Conservation (phyloP, 2,113 vertebrate genomes). For the Equus przewalskii region DNA sequence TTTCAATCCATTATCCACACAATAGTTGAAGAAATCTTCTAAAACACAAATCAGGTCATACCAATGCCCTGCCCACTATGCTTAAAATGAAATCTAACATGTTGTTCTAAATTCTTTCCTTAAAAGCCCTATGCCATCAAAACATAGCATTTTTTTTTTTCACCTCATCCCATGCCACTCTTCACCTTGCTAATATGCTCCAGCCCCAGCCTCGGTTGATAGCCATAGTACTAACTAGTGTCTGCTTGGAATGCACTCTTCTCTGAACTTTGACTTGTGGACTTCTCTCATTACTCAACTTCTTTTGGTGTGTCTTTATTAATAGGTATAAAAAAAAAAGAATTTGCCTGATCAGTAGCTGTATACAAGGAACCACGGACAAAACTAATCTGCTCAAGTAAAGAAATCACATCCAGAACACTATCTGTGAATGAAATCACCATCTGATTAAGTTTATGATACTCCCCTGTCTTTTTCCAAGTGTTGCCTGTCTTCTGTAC, state of each 20-base stretch:
- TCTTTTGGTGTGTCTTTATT: neutral
- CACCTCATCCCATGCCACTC: neutral
- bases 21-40: neutral
- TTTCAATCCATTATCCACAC: neutral
- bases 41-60: neutral
- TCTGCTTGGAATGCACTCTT: neutral
- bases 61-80: neutral
- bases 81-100: constrained; percentile 33
- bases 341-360: neutral
- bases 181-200: neutral
- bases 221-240: neutral
- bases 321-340: neutral
- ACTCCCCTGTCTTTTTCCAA: neutral
- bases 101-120: neutral
- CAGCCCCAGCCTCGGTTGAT: neutral
- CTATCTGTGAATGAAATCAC: neutral
- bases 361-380: neutral
- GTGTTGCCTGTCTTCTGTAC: neutral
- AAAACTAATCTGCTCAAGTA: neutral
- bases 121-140: neutral
- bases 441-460: neutral
- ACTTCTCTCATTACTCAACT: neutral
- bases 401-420: neutral
- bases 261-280: neutral
- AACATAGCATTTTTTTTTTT: neutral